Conservation (phyloP, 2,888 invertebrate genomes). For the Agrochola macilenta region DNA sequence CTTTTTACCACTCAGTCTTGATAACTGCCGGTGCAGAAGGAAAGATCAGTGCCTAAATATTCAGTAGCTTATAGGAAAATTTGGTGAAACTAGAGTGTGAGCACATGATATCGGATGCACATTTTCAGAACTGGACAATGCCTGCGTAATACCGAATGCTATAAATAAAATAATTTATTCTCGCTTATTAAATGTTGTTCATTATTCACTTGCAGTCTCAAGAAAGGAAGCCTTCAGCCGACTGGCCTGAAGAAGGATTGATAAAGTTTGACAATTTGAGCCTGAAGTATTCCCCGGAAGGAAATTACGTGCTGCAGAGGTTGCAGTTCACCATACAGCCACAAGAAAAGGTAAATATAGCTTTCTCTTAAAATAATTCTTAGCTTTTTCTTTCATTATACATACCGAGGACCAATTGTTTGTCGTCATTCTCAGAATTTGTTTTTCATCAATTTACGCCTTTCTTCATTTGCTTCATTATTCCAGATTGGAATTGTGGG, state of each 20-base stretch:
- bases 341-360: constrained; percentile 85
- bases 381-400: background rate
- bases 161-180: background rate
- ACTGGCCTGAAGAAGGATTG: constrained; percentile 90
- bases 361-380: background rate
- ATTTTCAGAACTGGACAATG: background rate
- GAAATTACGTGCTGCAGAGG: constrained; percentile 89
- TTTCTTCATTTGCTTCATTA: background rate
- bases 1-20: background rate
- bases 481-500: constrained; percentile 92
- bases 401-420: too few species aligned
- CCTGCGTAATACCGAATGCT: background rate
- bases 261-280: constrained; percentile 88
- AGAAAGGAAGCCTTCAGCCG: constrained; percentile 79
- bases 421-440: background rate
- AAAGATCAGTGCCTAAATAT: background rate
- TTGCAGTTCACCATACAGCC: constrained; percentile 86
- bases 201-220: constrained; percentile 69
- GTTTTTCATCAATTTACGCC: background rate
- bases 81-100: background rate
- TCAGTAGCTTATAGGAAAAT: background rate
- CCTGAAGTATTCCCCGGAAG: constrained; percentile 88
- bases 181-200: background rate
- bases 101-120: background rate
- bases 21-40: background rate